These are phyloP conservation scores for Setophaga kirtlandii DNA, from an alignment of 2,113 vertebrate genomes.

Conservation along the genomic window DNA sequence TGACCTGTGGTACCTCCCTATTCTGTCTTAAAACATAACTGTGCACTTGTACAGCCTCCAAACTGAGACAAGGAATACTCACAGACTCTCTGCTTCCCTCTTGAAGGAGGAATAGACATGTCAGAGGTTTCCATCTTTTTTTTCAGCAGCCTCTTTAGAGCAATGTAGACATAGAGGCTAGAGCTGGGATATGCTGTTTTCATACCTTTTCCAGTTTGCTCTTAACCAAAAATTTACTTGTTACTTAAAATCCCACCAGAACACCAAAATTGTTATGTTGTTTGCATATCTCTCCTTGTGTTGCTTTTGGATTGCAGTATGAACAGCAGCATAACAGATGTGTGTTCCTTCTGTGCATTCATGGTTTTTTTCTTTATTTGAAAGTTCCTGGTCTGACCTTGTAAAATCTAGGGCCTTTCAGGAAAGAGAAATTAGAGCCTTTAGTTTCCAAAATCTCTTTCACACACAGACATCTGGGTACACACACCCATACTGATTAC, in stretches of 20 bases:
- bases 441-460: constrained; percentile 40
- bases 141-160: not conserved
- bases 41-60: not conserved
- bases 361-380: not conserved
- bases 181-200: not conserved
- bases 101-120: not conserved
- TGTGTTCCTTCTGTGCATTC: not conserved
- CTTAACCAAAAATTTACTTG: not conserved
- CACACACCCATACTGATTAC: not conserved
- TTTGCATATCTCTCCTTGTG: not conserved
- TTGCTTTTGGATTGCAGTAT: constrained; percentile 11
- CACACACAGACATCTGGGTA: not conserved
- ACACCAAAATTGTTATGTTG: not conserved
- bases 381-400: constrained; percentile 26
- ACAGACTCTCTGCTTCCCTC: not conserved
- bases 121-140: not conserved
- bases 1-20: not conserved
- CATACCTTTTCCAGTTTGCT: not conserved
- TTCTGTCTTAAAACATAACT: not conserved
- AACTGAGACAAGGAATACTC: not conserved
- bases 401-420: not conserved
- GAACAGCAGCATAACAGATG: not conserved
- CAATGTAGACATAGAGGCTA: not conserved
- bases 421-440: not conserved
- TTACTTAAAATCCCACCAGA: not conserved